Evolutionary conservation across 2,797 vertebrate species (phyloP), one percentile per base, ranked within the genome.

Genomic region (Dryobates pubescens): DNA sequence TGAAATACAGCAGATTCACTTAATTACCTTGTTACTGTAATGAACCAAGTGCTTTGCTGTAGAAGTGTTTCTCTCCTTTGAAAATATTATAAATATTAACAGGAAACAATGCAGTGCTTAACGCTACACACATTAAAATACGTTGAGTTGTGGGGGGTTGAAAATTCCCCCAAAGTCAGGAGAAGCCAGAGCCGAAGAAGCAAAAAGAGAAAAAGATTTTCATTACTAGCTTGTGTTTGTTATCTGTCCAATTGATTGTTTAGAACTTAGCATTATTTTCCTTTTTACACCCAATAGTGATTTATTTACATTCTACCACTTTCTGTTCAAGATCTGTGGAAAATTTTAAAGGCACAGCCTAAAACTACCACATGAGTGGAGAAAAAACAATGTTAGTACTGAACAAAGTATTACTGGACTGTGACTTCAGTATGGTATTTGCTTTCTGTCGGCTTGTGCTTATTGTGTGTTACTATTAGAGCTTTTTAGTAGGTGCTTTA

Each of bases 81-180:
- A 63, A 61, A 64, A 49, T 56, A 7, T 27, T 9, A 6, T 29
- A 15, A 53, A 56, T 7, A 70, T 86, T 47, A 20, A 23, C 7
- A 22, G n/a, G 41, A 22, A 68, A 5, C 12, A 65, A 7, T 45
- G 32, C 0, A 0, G 2, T 65, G 36, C 47, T 51, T 73, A 38
- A 65, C 3, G 6, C 30, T 68, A 5, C 15, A 2, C 61, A 6
- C 30, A 43, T 87, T 24, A 70, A 75, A 74, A 70, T 64, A 41
- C 3, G 2, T 36, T 58, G 13, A 43, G 41, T 43, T 43, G 15
- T 43, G 41, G 41, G 43, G 41, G 41, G 13, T 43, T 43, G 41
- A 43, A 16, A 43, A 43, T 43, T 43, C 41, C 41, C 16, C 41
- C 41, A 43, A 43, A 17, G 41, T 6, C 16, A 43, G 41, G 41